Base-by-base conservation (phyloP, 2,797 vertebrate genomes). In the Myotis planiceps region DNA sequence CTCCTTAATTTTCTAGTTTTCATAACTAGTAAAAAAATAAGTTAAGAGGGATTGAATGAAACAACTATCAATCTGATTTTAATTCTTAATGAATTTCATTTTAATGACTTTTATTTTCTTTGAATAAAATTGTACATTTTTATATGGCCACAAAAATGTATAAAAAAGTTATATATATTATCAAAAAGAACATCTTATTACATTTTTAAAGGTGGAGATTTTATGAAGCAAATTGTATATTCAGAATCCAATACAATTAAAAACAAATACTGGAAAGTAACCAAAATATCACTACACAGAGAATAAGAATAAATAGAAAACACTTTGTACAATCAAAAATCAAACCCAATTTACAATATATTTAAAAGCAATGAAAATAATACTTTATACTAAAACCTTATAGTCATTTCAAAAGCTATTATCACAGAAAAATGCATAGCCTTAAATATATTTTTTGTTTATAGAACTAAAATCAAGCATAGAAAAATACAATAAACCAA, bases 261-360 rank as follows among this genome's bases (percentile, higher is more conserved):
- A 55, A 85, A 53, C 2, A 27, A 68, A 85, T 51, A 69, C 5
- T 86, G 32, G 29, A 88, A 92, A 93, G 34, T 91, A 51, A 63
- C 60, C 4, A 39, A 87, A 60, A 71, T 58, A 60, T 34, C 29
- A n/a, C n/a, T 78, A 69, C 15, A 63, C 58, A 29, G 69, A 74
- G 15, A 87, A 79, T 47, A 92, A 96, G 32, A 93, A 86, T 66
- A 88, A 91, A 76, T 23, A 55, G 39, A 60, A 76, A 76, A 81
- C 10, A 27, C 29, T 53, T 84, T 25, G 21, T 89, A 66, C 8
- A 86, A 89, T 21, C 37, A 74, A 42, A 87, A 90, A 55, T 88
- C 14, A 84, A 95, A 68, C 15, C 7, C 27, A 88, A 83, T 89
- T 95, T 84, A 39, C 23, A 90, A 16, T 58, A 23, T 68, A n/a